phyloP scores from a whole-genome alignment of 2,113 vertebrate species.

The Hyperoodon ampullatus region DNA sequence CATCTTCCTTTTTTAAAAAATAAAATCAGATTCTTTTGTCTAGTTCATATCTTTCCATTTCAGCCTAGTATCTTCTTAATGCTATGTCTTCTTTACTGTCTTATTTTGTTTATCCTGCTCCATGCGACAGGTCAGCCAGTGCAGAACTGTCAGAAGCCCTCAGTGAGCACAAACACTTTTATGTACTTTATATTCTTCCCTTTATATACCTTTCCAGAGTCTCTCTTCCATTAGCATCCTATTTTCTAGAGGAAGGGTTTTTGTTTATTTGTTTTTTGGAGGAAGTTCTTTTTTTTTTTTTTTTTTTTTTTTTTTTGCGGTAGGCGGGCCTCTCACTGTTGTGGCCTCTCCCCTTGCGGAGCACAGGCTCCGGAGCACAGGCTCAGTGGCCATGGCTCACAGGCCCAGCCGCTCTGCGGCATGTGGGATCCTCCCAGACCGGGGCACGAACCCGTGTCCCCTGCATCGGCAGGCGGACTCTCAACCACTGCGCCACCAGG shows the following conservation, averaged over 20 bases:
- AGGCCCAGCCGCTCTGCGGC: no score
- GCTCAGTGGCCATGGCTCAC: no score
- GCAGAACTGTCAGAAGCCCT: slow-evolving; percentile 29
- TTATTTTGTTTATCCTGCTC: not conserved
- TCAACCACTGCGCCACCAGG: no score
- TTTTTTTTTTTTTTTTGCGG: no score
- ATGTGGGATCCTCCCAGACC: no score
- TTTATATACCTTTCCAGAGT: not conserved
- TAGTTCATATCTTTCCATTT: not conserved
- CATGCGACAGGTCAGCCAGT: not conserved
- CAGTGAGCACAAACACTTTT: slow-evolving; percentile 17
- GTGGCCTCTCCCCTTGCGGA: no score
- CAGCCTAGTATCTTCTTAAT: not conserved
- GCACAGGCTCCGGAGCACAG: no score
- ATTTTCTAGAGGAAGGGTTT: slow-evolving; percentile 13
- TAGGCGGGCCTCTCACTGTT: no score
- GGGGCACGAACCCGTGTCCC: no score
- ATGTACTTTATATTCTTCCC: not conserved
- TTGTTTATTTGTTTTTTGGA: not conserved
- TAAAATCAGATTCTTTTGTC: not conserved
- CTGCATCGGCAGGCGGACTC: no score
- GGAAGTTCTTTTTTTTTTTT: not conserved
- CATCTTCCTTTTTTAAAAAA: not conserved
- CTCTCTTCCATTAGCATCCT: slow-evolving; percentile 25
- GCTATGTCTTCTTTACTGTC: not conserved